Evolutionary conservation across 92 coral and sea anemone species (phyloP).

Genomic region (Scolanthus callimorphus): DNA sequence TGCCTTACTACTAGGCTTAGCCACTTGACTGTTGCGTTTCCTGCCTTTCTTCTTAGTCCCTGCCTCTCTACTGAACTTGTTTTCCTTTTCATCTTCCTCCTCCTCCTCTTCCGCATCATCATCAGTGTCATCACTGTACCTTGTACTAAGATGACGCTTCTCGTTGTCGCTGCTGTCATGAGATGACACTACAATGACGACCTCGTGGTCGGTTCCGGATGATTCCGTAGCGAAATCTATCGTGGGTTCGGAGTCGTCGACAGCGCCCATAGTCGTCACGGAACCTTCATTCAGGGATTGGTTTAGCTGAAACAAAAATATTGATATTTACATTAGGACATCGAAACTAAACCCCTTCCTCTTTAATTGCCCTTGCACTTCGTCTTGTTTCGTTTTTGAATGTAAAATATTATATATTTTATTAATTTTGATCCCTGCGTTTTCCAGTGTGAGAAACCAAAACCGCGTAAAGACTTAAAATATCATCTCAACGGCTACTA

Average conservation of each 20-base stretch:
- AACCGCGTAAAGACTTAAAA: no score
- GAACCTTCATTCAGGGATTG: slow-evolving; percentile 43
- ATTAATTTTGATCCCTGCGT: no score
- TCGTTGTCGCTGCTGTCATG: slow-evolving; percentile 10
- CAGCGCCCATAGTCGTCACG: slow-evolving; percentile 22
- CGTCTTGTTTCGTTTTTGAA: no score
- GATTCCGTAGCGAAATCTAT: slow-evolving; percentile 40
- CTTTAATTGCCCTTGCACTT: no score
- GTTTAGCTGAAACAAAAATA: slow-evolving; percentile 24
- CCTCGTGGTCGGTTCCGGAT: slow-evolving; percentile 30
- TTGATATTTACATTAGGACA: no score
- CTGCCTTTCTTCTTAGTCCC: not conserved
- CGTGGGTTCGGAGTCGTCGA: slow-evolving; percentile 32
- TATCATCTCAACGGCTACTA: no score
- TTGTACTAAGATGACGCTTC: slow-evolving; percentile 15
- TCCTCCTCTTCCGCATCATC: not conserved
- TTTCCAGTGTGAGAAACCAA: no score
- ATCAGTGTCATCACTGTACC: slow-evolving; percentile 4
- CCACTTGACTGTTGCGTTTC: not conserved
- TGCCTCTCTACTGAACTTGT: not conserved
- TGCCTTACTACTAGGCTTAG: not conserved
- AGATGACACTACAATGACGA: slow-evolving; percentile 18
- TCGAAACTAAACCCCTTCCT: no score
- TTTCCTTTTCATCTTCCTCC: not conserved
- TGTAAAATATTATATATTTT: no score